phyloP scores from a whole-genome alignment of 2,113 vertebrate species.

The Blennius ocellaris region DNA sequence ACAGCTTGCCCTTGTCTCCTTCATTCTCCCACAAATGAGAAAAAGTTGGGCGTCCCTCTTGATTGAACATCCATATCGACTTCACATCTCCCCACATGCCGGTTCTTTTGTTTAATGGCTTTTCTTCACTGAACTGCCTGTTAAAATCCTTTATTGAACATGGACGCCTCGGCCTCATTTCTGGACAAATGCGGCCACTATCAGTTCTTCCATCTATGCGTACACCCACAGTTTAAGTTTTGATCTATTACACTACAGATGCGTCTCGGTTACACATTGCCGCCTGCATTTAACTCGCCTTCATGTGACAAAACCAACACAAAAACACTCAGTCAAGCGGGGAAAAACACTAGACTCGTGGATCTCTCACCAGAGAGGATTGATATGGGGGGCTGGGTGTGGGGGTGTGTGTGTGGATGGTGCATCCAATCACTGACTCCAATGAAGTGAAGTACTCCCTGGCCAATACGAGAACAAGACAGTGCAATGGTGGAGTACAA shows the following conservation, averaged over 20 bases:
- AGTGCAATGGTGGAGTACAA: conserved; percentile 54
- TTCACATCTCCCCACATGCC: conserved; percentile 50
- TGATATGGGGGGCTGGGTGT: conserved; percentile 2
- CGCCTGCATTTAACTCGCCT: conserved; percentile 37
- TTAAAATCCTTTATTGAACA: conserved; percentile 30
- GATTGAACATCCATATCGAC: conserved; percentile 73
- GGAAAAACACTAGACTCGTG: conserved; percentile 29
- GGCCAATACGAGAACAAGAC: conserved; percentile 58
- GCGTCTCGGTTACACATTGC: conserved; percentile 16
- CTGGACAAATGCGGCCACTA: conserved; percentile 1
- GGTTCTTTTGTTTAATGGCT: conserved; percentile 59
- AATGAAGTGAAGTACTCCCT: conserved; percentile 68
- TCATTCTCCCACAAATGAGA: conserved; percentile 71
- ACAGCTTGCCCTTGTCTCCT: conserved; percentile 53
- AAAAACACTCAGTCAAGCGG: conserved; percentile 64
- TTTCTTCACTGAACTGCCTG: conserved; percentile 16
- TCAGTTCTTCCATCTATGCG: conserved; percentile 39
- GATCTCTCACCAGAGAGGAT: conserved; percentile 40
- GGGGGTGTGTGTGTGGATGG: conserved; percentile 2
- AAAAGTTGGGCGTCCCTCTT: conserved; percentile 63
- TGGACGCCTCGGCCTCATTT: conserved; percentile 9
- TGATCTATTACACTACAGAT: not conserved
- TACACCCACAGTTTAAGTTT: not conserved
- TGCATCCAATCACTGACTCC: conserved; percentile 72
- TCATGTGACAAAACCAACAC: conserved; percentile 52